Conservation (phyloP, 2,113 vertebrate species). For the Arizona elegans region DNA sequence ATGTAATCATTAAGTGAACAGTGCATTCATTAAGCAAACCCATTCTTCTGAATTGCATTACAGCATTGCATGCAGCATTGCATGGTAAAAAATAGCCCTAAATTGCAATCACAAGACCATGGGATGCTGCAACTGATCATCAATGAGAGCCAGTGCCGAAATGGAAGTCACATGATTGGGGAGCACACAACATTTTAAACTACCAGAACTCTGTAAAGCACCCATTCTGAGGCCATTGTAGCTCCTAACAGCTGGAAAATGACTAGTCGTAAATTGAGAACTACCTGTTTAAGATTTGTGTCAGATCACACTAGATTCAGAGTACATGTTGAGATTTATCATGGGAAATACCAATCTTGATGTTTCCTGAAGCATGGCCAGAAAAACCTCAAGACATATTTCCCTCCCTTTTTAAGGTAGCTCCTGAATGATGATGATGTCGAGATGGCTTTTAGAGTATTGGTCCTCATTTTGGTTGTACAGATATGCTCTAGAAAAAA, state of each 20-base stretch:
- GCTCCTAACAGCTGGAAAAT: neutral
- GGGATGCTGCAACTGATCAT: neutral
- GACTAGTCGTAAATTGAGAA: neutral
- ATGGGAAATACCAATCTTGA: neutral
- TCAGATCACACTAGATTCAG: neutral
- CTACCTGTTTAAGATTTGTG: neutral
- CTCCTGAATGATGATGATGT: neutral
- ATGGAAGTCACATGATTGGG: neutral
- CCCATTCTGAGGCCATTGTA: neutral
- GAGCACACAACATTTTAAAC: neutral
- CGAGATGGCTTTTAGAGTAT: neutral
- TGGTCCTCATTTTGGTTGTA: neutral
- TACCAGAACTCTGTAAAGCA: neutral
- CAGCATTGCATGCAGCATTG: neutral
- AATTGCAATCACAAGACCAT: neutral
- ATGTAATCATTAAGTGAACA: neutral
- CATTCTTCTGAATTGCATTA: neutral
- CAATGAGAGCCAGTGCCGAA: neutral
- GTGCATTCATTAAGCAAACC: neutral
- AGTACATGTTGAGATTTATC: neutral
- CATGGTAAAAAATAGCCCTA: neutral
- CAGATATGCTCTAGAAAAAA: neutral
- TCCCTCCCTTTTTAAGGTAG: neutral
- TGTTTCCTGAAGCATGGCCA: neutral
- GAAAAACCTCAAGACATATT: neutral